Conservation (phyloP, 23 tunicate species). For the Clavelina lepadiformis region DNA sequence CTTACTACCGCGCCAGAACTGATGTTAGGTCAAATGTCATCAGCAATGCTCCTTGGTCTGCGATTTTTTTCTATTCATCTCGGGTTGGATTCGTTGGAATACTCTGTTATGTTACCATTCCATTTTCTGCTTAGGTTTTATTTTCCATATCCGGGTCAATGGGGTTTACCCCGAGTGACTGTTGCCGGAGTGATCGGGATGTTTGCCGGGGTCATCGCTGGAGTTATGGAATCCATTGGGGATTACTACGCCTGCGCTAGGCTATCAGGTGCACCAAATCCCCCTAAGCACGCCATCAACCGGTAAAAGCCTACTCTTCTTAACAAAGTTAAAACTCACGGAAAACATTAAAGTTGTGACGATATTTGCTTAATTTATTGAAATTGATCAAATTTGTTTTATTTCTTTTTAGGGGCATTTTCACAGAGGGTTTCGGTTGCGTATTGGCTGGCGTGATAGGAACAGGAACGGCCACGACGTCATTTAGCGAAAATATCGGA, state of each 20-base stretch:
- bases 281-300: conserved; percentile 81
- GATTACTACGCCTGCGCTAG: conserved; percentile 92
- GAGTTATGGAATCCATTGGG: conserved; percentile 84
- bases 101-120: too few relatives aligned
- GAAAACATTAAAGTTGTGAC: too few relatives aligned
- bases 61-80: too few relatives aligned
- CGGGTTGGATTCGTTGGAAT: too few relatives aligned
- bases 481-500: conserved; percentile 86
- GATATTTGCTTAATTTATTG: too few relatives aligned
- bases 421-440: conserved; percentile 81
- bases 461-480: conserved; percentile 82
- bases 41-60: conserved; percentile 38
- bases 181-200: conserved; percentile 84
- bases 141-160: conserved; percentile 87
- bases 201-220: conserved; percentile 66
- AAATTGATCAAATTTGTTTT: too few relatives aligned
- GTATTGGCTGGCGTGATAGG: conserved; percentile 70
- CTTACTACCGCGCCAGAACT: conserved; percentile 39
- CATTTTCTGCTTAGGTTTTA: conserved; percentile 90
- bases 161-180: conserved; percentile 79
- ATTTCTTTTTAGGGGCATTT: conserved; percentile 44
- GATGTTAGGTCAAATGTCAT: conserved; percentile 28
- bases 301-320: too few relatives aligned
- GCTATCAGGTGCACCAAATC: conserved; percentile 52
- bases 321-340: too few relatives aligned